phyloP scores from a whole-genome alignment of 2,113 vertebrate genomes.

The Pithys albifrons region DNA sequence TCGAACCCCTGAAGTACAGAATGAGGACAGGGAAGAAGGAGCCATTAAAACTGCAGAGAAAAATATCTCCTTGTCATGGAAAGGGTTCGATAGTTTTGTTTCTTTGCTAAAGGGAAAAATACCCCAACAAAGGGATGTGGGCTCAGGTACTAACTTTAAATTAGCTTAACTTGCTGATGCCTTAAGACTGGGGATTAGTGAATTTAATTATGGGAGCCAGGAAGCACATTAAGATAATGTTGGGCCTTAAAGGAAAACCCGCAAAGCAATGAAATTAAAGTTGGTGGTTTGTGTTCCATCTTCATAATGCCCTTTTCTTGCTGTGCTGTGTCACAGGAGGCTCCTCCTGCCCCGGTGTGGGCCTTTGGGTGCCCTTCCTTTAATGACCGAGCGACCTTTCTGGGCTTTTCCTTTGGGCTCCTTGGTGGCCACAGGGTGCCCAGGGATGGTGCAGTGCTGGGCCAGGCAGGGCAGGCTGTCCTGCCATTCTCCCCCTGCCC shows the following conservation, averaged over 20 bases:
- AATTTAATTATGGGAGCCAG: constrained; percentile 60
- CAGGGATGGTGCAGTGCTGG: fast-evolving
- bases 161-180: constrained; percentile 70
- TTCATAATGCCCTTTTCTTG: background rate
- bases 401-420: background rate
- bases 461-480: background rate
- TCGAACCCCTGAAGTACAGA: constrained; percentile 8
- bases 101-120: constrained; percentile 11
- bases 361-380: background rate
- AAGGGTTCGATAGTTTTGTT: constrained; percentile 46
- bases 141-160: constrained; percentile 57
- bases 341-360: fast-evolving
- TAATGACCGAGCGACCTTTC: background rate
- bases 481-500: fast-evolving
- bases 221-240: constrained; percentile 61
- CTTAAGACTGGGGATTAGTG: constrained; percentile 67
- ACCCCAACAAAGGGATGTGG: background rate
- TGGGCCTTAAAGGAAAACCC: constrained; percentile 55
- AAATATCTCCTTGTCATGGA: constrained; percentile 2
- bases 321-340: background rate
- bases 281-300: background rate
- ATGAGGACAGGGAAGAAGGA: background rate
- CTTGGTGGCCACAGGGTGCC: background rate
- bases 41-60: background rate
- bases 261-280: background rate